Conservation (phyloP, 2,113 vertebrate genomes). For the Lepus timidus region DNA sequence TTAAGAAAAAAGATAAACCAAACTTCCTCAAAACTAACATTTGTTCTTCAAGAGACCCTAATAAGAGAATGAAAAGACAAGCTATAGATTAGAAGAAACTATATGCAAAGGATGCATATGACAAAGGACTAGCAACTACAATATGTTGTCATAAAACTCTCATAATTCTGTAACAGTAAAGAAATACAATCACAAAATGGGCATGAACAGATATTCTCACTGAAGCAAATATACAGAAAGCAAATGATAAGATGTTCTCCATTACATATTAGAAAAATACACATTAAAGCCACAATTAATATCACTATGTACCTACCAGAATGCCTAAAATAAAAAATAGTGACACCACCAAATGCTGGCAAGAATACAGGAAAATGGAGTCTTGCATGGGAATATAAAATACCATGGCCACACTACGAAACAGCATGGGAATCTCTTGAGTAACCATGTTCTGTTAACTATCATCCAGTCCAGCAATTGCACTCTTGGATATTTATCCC, state of each 20-base stretch:
- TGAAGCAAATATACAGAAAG: background rate
- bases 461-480: background rate
- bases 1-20: background rate
- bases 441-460: background rate
- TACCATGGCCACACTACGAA: background rate
- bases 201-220: background rate
- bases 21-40: constrained; percentile 30
- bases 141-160: background rate
- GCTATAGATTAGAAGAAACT: background rate
- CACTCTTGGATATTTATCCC: background rate
- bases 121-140: background rate
- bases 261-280: background rate
- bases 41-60: background rate
- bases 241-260: background rate
- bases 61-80: background rate
- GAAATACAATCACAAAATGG: background rate
- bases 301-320: background rate
- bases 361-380: background rate
- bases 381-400: background rate
- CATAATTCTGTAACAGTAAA: background rate
- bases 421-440: background rate
- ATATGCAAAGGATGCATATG: background rate
- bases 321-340: background rate
- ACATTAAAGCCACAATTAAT: background rate
- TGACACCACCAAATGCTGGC: background rate